phyloP scores from a whole-genome alignment of 2,113 vertebrate species.

The Lepisosteus osseus region DNA sequence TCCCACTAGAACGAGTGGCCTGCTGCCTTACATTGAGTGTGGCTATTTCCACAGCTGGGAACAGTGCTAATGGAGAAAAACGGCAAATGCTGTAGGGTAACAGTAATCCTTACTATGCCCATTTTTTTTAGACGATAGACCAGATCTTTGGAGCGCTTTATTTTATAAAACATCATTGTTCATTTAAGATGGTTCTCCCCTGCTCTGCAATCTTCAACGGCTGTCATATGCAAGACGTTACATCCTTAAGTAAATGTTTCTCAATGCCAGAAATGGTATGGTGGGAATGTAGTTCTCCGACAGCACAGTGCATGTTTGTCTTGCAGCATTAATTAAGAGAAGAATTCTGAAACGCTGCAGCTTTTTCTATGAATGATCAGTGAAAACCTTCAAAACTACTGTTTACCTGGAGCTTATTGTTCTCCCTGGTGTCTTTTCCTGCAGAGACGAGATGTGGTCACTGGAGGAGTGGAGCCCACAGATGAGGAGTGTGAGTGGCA shows the following conservation, averaged over 20 bases:
- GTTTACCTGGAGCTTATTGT: background rate
- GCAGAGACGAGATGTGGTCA: slow-evolving; percentile 86
- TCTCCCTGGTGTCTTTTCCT: slow-evolving; percentile 25
- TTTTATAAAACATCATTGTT: background rate
- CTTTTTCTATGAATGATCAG: background rate
- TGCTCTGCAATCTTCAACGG: background rate
- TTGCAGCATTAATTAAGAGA: no score
- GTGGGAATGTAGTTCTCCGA: no score
- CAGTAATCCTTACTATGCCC: slow-evolving; percentile 44
- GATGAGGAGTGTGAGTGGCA: slow-evolving; percentile 93
- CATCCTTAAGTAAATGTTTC: no score
- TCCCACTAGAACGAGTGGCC: slow-evolving; percentile 40
- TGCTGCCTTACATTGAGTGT: slow-evolving; percentile 41
- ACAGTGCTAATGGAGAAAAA: slow-evolving; percentile 30
- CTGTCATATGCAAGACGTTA: no score
- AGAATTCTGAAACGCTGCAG: no score
- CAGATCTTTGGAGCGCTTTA: background rate
- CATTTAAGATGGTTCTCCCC: background rate
- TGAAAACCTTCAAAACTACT: background rate
- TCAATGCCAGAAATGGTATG: no score
- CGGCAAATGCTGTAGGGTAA: slow-evolving; percentile 24
- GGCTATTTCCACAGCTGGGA: slow-evolving; percentile 56
- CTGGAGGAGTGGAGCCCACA: slow-evolving; percentile 83
- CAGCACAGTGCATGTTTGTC: no score
- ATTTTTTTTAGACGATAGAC: slow-evolving; percentile 13